Percentiles rank a stretch among this genome's conserved stretches.
Evolutionary conservation across 2,113 vertebrate genomes (phyloP).

Genomic region (Indri indri): DNA sequence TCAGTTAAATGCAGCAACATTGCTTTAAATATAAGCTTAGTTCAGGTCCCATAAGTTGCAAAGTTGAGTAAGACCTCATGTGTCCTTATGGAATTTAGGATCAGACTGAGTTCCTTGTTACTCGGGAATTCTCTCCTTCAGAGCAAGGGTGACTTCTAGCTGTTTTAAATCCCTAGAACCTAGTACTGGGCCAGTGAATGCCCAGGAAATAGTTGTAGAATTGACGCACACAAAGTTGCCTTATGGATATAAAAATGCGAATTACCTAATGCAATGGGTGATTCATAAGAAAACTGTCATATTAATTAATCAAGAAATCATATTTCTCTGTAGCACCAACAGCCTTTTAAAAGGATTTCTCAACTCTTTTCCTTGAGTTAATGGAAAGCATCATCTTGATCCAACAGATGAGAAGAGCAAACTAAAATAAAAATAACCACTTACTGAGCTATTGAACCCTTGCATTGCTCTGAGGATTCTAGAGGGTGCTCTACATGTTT

Average conservation of each 20-base stretch:
- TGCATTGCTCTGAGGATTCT: neutral
- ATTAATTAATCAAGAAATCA: conserved; percentile 40
- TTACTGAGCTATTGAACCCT: neutral
- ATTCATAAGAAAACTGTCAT: conserved; percentile 25
- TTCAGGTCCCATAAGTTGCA: neutral
- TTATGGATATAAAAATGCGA: neutral
- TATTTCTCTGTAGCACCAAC: neutral
- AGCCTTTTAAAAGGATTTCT: neutral
- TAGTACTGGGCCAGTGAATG: neutral
- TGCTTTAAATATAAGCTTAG: neutral
- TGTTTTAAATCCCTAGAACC: neutral
- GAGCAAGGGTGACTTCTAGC: neutral
- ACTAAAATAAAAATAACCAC: neutral
- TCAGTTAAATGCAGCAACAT: neutral
- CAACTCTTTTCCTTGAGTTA: conserved; percentile 3
- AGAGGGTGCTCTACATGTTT: neutral
- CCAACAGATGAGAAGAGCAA: neutral
- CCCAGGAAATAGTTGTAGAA: conserved; percentile 12
- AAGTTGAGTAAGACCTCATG: neutral
- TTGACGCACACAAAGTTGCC: neutral
- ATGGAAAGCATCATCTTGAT: neutral
- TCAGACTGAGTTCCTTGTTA: neutral
- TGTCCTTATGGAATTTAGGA: neutral
- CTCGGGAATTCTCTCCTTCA: neutral
- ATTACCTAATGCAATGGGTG: neutral